Percentiles rank a stretch among this genome's conserved stretches.
These are phyloP conservation scores for Thymallus thymallus DNA, from an alignment of 2,113 vertebrate genomes.

Conservation along the genomic window DNA sequence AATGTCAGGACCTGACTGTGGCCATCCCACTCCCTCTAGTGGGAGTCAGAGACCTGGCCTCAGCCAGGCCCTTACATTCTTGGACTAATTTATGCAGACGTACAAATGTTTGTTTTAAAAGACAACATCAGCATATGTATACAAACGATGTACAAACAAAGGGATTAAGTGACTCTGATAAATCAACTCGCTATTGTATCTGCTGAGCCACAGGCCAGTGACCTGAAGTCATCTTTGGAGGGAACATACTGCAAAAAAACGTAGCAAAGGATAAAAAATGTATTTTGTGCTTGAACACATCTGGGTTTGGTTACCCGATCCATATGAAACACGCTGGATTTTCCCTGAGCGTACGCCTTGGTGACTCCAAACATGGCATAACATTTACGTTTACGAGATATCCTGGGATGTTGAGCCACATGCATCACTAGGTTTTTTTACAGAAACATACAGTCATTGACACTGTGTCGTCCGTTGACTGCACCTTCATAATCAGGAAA, in stretches of 20 bases:
- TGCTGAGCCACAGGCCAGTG: constrained; percentile 43
- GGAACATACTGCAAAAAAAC: constrained; percentile 7
- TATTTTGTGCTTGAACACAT: constrained; percentile 54
- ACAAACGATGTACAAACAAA: constrained; percentile 49
- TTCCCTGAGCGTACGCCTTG: constrained; percentile 51
- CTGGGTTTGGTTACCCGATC: constrained; percentile 59
- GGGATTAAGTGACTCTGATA: constrained; percentile 40
- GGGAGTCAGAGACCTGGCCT: too few species aligned
- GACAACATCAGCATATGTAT: constrained; percentile 20
- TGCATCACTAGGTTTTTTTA: background rate
- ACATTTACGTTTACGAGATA: constrained; percentile 51
- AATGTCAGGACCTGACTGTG: too few species aligned
- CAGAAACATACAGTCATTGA: background rate
- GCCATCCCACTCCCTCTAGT: too few species aligned
- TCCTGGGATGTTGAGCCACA: constrained; percentile 28
- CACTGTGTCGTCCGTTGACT: background rate
- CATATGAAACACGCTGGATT: constrained; percentile 53
- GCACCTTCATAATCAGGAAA: constrained; percentile 22
- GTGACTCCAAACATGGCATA: constrained; percentile 59
- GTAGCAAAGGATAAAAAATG: constrained; percentile 42
- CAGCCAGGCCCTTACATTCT: too few species aligned
- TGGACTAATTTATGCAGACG: constrained; percentile 19
- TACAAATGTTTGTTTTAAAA: constrained; percentile 43
- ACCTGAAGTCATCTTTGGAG: constrained; percentile 43
- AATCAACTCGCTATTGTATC: constrained; percentile 43